Evolutionary conservation across 1,140 invertebrate species (phyloP).

Genomic region (Ericerus pela): DNA sequence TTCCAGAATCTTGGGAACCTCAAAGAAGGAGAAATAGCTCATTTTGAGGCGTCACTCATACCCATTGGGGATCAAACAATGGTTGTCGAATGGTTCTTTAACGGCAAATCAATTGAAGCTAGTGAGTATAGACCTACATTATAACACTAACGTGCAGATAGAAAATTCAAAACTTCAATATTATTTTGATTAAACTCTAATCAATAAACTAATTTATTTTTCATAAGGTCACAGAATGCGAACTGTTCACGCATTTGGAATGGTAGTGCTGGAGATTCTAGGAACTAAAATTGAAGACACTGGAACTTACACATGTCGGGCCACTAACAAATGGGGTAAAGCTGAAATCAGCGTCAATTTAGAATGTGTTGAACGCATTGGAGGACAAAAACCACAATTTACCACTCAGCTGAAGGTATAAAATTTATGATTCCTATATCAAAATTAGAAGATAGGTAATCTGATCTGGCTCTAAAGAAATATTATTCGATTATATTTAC

Average conservation of each 20-base stretch:
- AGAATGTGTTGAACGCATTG: slow-evolving; percentile 67
- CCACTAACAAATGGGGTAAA: slow-evolving; percentile 73
- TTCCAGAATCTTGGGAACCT: slow-evolving; percentile 67
- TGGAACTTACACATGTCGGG: slow-evolving; percentile 70
- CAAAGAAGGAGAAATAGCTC: slow-evolving; percentile 77
- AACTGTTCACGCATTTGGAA: slow-evolving; percentile 86
- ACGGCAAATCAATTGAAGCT: slow-evolving; percentile 73
- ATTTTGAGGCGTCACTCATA: slow-evolving; percentile 84
- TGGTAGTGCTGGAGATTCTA: slow-evolving; percentile 85
- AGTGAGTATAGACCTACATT: slow-evolving; percentile 34
- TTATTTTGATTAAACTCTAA: not conserved
- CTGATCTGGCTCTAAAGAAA: no score
- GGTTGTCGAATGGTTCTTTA: slow-evolving; percentile 96
- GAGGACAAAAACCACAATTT: slow-evolving; percentile 73
- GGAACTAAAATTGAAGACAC: slow-evolving; percentile 78
- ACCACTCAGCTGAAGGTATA: slow-evolving; percentile 55
- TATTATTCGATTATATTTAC: no score
- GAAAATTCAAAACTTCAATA: not conserved
- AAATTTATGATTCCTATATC: no score
- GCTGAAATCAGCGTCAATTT: slow-evolving; percentile 72
- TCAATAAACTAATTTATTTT: not conserved
- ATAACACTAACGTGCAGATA: no score
- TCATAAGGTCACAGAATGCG: slow-evolving; percentile 52
- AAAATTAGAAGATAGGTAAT: no score
- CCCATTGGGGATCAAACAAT: slow-evolving; percentile 90